Evolutionary conservation across 1,140 invertebrate species (phyloP).

Genomic region (Carcinoscorpius rotundicauda): DNA sequence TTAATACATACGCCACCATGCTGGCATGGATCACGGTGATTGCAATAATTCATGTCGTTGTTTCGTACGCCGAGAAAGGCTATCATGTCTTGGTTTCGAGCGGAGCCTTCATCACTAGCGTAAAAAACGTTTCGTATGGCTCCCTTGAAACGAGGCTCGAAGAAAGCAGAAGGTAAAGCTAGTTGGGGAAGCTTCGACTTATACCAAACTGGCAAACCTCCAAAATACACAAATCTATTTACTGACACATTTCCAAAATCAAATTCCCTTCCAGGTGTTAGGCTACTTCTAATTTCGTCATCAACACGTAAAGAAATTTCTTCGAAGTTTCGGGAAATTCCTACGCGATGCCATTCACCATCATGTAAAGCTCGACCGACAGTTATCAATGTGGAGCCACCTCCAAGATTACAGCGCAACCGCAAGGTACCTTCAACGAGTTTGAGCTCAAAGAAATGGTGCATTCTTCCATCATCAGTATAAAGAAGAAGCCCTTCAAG

Average conservation of each 20-base stretch:
- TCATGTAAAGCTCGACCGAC: slow-evolving; percentile 74
- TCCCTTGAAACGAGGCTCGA: slow-evolving; percentile 77
- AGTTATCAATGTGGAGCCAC: slow-evolving; percentile 72
- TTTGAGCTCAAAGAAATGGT: slow-evolving; percentile 91
- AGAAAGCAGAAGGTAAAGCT: slow-evolving; percentile 74
- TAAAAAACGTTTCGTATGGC: slow-evolving; percentile 74
- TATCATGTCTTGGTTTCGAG: slow-evolving; percentile 49
- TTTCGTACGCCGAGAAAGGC: slow-evolving; percentile 55
- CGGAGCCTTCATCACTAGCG: slow-evolving; percentile 55
- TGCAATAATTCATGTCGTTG: slow-evolving; percentile 60
- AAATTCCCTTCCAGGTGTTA: slow-evolving; percentile 27
- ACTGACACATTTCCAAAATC: slow-evolving; percentile 66
- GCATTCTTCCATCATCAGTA: slow-evolving; percentile 84
- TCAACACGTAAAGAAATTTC: slow-evolving; percentile 70
- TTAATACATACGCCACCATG: slow-evolving; percentile 89
- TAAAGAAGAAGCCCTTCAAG: slow-evolving; percentile 79
- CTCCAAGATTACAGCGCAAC: slow-evolving; percentile 71
- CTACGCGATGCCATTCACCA: slow-evolving; percentile 77
- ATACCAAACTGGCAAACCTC: slow-evolving; percentile 79
- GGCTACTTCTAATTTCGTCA: slow-evolving; percentile 54
- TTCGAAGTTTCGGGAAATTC: slow-evolving; percentile 53
- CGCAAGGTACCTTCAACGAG: slow-evolving; percentile 79
- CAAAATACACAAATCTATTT: slow-evolving; percentile 83
- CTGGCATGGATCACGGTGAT: slow-evolving; percentile 75
- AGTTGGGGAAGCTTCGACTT: slow-evolving; percentile 66